Base-by-base conservation (phyloP, 2,888 invertebrate species). In the Xestia c-nigrum region DNA sequence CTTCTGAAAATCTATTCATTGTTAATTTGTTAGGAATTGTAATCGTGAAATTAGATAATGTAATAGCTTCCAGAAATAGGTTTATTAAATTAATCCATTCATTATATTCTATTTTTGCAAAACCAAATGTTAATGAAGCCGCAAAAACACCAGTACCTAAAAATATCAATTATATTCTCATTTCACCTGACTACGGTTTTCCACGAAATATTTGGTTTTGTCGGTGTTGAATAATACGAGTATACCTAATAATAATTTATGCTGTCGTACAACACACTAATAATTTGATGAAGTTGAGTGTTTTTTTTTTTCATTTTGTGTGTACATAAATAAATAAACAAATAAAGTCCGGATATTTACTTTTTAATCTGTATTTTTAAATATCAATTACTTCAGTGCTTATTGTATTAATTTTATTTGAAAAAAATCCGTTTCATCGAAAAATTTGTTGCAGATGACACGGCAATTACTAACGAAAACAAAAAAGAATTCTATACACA, bases 241-340 rank as follows among this genome's bases (percentile, higher is more conserved):
- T 55, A 67, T 31, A 31, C 31, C 31, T 31, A 31, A 73, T 73
- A n/a, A 73, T 40, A 66, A 80, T 67, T 63, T 46, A 52, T 14
- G 24, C 46, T 38, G n/a, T 50, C 50, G 70, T 55, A 38, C 24
- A 6, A 40, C 57, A 55, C 55, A 43, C 0, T 70, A 81, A 57
- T 50, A 57, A 70, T 76, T 70, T 55, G 16, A 21, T 59, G 2
- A 61, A 40, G 21, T 40, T 24, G n/a, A 14, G 19, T 74, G 46
- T 80, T 66, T 72, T 66, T 80, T 66, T 72, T 66, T 59, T 31
- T 31, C 31, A 31, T 31, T 31, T 31, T 31, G 31, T 31, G 31
- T 31, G 31, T 31, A 31, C 31, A 31, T 31, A 31, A 31, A 31
- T 31, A 31, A 31, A 31, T 31, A 31, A 31, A 31, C 3, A 31